phyloP scores from a whole-genome alignment of 2,797 vertebrate genomes.

The Anas acuta region DNA sequence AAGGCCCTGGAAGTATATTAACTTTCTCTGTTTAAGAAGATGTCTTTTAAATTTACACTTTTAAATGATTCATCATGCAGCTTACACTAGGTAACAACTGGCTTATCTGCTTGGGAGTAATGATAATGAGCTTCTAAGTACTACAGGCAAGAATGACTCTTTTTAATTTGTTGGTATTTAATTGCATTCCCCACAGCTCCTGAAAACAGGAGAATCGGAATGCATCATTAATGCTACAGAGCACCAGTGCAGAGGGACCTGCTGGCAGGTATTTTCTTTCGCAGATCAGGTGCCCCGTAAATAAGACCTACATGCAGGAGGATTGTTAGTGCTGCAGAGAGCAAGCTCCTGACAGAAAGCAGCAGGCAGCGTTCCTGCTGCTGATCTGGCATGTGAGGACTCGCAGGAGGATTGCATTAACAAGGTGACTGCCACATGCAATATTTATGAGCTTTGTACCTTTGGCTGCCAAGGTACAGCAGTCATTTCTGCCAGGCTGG shows the following conservation, averaged over 20 bases:
- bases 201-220: background rate
- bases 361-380: constrained; percentile 2
- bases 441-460: background rate
- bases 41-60: background rate
- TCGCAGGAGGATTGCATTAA: background rate
- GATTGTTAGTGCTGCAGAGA: background rate
- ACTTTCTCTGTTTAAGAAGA: background rate
- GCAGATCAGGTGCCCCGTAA: background rate
- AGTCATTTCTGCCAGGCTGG: background rate
- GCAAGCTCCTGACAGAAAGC: background rate
- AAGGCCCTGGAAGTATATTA: background rate
- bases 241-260: background rate
- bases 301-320: background rate
- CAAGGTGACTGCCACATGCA: background rate
- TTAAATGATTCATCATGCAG: background rate
- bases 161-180: background rate
- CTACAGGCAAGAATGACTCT: background rate
- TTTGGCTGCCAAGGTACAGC: background rate
- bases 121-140: background rate
- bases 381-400: background rate
- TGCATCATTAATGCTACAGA: background rate
- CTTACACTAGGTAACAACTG: background rate
- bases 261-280: background rate
- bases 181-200: background rate
- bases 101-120: background rate